phyloP scores from a whole-genome alignment of 2,113 vertebrate genomes.

The Myotis davidii region DNA sequence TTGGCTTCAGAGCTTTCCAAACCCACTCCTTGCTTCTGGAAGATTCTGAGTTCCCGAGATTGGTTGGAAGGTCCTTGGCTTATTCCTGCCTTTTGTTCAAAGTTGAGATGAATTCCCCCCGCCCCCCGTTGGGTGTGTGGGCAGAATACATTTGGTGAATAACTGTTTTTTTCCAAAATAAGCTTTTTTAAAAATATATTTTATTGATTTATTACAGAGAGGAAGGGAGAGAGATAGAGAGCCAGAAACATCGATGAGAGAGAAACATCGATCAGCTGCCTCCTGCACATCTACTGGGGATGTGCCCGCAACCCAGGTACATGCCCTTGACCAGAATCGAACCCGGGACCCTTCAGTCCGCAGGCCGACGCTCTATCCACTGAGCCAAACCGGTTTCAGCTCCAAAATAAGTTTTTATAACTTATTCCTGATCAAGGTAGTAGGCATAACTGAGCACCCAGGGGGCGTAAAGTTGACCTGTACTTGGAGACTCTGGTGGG shows the following conservation, averaged over 20 bases:
- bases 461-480: background rate
- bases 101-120: background rate
- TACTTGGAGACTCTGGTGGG: background rate
- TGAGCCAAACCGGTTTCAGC: no score
- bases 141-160: background rate
- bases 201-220: no score
- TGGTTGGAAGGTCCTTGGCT: background rate
- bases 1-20: background rate
- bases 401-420: background rate
- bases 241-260: no score
- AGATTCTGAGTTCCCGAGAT: background rate
- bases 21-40: background rate
- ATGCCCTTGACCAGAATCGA: no score
- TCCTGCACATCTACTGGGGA: no score
- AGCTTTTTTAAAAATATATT: no score
- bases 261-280: no score
- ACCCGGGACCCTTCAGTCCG: no score
- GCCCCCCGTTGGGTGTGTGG: background rate
- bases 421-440: background rate
- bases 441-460: background rate
- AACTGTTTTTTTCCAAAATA: background rate
- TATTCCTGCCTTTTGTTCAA: background rate
- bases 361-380: no score
- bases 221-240: no score
- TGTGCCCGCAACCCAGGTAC: no score